These are phyloP conservation scores for Catostomus latipinnis DNA, from an alignment of 2,797 vertebrate species.

Conservation along the genomic window DNA sequence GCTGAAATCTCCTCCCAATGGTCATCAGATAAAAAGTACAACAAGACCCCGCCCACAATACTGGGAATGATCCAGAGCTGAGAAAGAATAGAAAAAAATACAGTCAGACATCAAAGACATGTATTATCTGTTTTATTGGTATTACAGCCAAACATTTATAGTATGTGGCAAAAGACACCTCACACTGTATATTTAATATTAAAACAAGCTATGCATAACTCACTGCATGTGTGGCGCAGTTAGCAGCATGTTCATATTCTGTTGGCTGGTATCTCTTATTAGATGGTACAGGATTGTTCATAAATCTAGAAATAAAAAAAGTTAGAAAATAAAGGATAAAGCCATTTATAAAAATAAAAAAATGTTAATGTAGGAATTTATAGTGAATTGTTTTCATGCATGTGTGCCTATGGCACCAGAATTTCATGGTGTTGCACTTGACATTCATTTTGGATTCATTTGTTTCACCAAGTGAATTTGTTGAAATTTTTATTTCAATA, in stretches of 20 bases:
- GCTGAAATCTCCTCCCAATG: conserved; percentile 73
- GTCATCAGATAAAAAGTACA: conserved; percentile 78
- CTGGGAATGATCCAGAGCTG: conserved; percentile 82
- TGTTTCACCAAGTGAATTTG: no score
- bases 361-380: neutral
- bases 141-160: neutral
- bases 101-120: neutral
- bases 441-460: no score
- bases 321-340: neutral
- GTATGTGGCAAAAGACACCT: neutral
- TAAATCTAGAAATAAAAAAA: conserved; percentile 79
- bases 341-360: neutral
- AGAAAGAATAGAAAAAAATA: neutral
- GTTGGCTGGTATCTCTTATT: conserved; percentile 93
- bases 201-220: conserved; percentile 64
- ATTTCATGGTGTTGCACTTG: no score
- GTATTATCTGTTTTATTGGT: neutral
- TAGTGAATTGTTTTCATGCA: no score
- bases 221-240: conserved; percentile 92
- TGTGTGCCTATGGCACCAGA: no score
- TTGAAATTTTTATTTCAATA: no score
- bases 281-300: conserved; percentile 90
- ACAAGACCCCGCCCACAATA: conserved; percentile 80
- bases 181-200: neutral
- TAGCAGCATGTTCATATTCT: conserved; percentile 91